Evolutionary conservation across 2,113 vertebrate genomes (phyloP), one percentile per base, ranked within the genome.

Genomic region (Esox niger): DNA sequence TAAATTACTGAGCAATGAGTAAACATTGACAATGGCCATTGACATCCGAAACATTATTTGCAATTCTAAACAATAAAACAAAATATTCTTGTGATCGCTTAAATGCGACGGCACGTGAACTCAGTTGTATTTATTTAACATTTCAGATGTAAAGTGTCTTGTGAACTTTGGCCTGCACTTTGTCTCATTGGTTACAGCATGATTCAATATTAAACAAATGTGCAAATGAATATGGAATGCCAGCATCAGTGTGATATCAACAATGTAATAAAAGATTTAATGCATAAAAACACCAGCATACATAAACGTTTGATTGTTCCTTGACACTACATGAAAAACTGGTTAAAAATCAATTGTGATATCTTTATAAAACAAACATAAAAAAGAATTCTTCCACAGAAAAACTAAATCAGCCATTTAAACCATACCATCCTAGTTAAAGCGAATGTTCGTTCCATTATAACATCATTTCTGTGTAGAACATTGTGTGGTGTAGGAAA

Each of bases 311-410:
- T n/a, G 47, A 52, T 2, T n/a, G 20, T 7, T n/a, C 17, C n/a
- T 21, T 21, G 20, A 8, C 47, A 52, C 47, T 52, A 38, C 8
- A 52, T 23, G 47, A n/a, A 52, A 52, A 52, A 21, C 11, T 43
- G 17, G 47, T 52, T 52, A 52, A 52, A n/a, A 52, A 52, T 52
- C 17, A 52, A 52, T n/a, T n/a, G n/a, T n/a, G n/a, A n/a, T n/a
- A n/a, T 52, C 47, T 52, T 52, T 6, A n/a, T 52, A 52, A 43
- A n/a, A 52, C 47, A 52, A 2, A 52, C 8, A 49, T 20, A 7
- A 1, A 5, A 7, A 52, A 23, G 21, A 52, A 43, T 15, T 10
- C 13, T 43, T 43, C 38, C 38, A 43, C 17, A 43, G 17, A 43
- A 43, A 43, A 15, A 43, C 38, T 15, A n/a, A 43, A 43, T 15